These are phyloP conservation scores for Ptychochromis oligacanthus DNA, from an alignment of 2,113 vertebrate species.

Conservation along the genomic window DNA sequence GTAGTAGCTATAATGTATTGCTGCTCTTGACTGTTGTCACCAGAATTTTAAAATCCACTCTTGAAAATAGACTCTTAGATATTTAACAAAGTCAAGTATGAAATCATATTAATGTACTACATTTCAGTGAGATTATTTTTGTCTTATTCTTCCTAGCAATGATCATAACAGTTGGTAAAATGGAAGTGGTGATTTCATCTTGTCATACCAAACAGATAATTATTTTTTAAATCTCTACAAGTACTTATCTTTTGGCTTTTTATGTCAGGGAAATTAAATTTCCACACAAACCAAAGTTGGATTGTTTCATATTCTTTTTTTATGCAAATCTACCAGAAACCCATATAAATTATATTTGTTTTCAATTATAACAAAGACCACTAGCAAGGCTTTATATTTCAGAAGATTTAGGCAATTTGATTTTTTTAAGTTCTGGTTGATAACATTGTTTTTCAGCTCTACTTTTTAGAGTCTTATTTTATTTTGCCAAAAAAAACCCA, in stretches of 20 bases:
- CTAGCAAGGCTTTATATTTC: not conserved
- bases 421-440: no score
- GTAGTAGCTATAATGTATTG: not conserved
- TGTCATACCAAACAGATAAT: no score
- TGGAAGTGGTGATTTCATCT: not conserved
- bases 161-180: no score
- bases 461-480: not conserved
- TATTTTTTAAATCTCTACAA: no score
- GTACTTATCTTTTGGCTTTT: no score
- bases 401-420: no score
- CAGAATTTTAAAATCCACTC: not conserved
- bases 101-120: no score
- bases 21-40: not conserved
- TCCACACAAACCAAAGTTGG: not conserved
- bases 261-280: no score
- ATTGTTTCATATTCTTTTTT: not conserved
- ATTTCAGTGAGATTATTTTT: no score
- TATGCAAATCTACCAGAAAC: no score
- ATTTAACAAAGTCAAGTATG: not conserved
- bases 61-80: not conserved
- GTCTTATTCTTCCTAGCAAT: no score
- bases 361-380: not conserved
- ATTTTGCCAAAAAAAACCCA: not conserved
- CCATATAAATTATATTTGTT: no score
- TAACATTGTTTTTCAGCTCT: not conserved